Conservation (phyloP, 2,113 vertebrate genomes). For the Emberiza fucata region DNA sequence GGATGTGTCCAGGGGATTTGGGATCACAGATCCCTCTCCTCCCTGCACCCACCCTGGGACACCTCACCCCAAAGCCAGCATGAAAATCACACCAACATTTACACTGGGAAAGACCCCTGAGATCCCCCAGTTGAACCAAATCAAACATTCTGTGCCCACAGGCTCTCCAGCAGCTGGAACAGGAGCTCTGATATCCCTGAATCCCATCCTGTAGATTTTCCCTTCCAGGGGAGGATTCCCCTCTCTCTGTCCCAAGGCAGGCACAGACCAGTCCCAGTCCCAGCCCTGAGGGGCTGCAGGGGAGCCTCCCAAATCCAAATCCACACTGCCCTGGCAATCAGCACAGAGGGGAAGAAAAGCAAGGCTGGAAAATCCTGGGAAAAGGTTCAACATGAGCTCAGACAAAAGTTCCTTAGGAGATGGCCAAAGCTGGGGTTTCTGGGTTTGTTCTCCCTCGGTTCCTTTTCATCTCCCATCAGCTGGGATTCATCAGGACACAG, state of each 20-base stretch:
- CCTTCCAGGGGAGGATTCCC: background rate
- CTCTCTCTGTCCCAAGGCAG: background rate
- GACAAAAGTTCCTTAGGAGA: background rate
- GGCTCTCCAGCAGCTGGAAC: background rate
- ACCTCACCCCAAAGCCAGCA: background rate
- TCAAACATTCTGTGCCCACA: background rate
- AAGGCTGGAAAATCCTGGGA: slow-evolving; percentile 50
- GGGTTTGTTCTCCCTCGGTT: background rate
- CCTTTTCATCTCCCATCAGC: background rate
- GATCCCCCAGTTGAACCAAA: background rate
- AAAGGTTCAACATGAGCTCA: slow-evolving; percentile 45
- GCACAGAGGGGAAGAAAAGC: background rate
- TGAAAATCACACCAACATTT: background rate
- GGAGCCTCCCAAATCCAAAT: background rate
- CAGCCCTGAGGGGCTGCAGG: background rate
- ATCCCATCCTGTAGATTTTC: accelerated
- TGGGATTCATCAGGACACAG: background rate
- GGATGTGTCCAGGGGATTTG: background rate
- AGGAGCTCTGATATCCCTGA: background rate
- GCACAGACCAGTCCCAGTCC: background rate
- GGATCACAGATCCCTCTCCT: background rate
- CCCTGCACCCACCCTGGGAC: background rate
- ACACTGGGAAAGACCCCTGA: background rate
- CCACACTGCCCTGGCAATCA: background rate
- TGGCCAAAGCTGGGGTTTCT: background rate